Evolutionary conservation across 2,888 invertebrate species (phyloP).

Genomic region (Tetramorium bicarinatum): DNA sequence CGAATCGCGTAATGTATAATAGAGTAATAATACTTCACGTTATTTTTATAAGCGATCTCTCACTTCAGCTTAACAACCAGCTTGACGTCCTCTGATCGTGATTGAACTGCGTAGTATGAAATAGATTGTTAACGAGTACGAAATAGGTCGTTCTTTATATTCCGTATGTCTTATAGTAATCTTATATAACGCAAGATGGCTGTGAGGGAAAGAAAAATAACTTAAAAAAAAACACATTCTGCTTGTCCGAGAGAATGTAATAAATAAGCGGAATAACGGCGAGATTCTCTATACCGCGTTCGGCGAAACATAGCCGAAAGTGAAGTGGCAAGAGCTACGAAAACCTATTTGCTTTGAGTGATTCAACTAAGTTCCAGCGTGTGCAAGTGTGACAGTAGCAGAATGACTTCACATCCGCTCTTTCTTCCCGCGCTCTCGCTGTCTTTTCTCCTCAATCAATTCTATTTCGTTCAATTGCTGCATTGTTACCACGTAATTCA

Average conservation of each 20-base stretch:
- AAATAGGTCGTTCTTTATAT: constrained; percentile 80
- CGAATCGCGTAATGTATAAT: constrained; percentile 4
- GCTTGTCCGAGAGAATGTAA: constrained; percentile 33
- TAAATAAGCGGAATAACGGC: constrained; percentile 67
- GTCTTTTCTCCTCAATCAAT: neutral
- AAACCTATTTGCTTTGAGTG: constrained; percentile 25
- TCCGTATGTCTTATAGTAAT: constrained; percentile 79
- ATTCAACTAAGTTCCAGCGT: constrained; percentile 39
- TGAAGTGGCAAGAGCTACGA: constrained; percentile 36
- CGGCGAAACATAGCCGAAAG: constrained; percentile 47
- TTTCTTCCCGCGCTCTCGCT: neutral
- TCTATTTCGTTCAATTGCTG: constrained; percentile 14
- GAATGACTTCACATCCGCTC: constrained; percentile 19
- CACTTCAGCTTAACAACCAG: constrained; percentile 38
- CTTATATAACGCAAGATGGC: constrained; percentile 77
- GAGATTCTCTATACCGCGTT: constrained; percentile 43
- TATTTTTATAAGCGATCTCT: constrained; percentile 38
- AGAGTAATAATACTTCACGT: constrained; percentile 31
- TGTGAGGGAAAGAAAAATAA: constrained; percentile 74
- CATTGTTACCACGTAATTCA: constrained; percentile 71
- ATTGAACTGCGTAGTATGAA: constrained; percentile 75
- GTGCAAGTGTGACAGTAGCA: constrained; percentile 43
- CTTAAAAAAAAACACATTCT: constrained; percentile 32
- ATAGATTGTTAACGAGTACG: constrained; percentile 76
- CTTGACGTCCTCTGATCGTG: constrained; percentile 69